Conservation (phyloP, 2,113 vertebrate genomes). For the Fregetta grallaria region DNA sequence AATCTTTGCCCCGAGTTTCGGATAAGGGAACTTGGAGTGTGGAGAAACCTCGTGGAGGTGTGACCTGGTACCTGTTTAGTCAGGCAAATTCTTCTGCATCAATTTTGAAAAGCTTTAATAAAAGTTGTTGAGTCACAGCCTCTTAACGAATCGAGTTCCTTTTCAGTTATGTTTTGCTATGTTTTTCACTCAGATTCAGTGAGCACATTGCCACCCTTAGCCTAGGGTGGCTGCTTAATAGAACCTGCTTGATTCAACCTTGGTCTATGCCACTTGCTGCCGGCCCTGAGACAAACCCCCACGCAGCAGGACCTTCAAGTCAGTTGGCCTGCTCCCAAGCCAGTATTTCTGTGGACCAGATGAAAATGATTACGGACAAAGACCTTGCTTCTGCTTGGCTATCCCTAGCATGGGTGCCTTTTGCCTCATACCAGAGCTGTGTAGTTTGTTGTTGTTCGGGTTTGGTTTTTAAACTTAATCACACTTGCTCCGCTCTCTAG, state of each 20-base stretch:
- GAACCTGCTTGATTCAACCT: neutral
- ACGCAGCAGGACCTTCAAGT: neutral
- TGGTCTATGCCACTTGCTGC: neutral
- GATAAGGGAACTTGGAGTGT: neutral
- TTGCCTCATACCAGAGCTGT: neutral
- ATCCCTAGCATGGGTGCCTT: neutral
- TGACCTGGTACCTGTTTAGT: neutral
- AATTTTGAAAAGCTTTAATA: neutral
- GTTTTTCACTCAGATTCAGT: neutral
- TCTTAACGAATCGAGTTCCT: neutral
- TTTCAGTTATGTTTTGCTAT: neutral
- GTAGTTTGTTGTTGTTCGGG: neutral
- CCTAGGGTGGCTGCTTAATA: neutral
- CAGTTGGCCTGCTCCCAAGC: neutral
- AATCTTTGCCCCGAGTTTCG: neutral
- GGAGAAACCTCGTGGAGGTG: neutral
- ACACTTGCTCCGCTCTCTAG: accelerated
- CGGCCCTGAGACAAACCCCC: neutral
- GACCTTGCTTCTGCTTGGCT: neutral
- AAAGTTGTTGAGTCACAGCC: neutral
- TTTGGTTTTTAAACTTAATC: neutral
- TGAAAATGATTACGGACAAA: neutral
- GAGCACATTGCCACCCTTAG: neutral
- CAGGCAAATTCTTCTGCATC: neutral
- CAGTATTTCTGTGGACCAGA: neutral